These are phyloP conservation scores for Orchesella cincta DNA, from an alignment of 1,140 invertebrate species.

Conservation along the genomic window DNA sequence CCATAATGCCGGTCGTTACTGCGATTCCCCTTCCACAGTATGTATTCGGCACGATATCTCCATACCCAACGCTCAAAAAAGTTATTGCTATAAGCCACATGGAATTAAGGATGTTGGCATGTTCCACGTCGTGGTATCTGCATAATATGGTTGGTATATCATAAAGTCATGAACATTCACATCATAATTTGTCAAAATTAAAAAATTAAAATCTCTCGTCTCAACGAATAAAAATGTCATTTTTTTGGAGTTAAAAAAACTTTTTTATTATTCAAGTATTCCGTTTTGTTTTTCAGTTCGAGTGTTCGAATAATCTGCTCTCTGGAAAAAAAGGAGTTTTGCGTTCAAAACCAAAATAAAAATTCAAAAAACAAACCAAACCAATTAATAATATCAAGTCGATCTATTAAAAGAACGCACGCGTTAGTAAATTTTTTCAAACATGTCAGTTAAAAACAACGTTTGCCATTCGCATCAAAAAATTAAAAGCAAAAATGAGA, in stretches of 20 bases:
- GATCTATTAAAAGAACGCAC: background rate
- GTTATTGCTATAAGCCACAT: conserved; percentile 99
- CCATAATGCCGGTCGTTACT: conserved; percentile 98
- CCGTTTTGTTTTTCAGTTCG: background rate
- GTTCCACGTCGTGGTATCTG: conserved; percentile 84
- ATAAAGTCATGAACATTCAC: too few relatives aligned
- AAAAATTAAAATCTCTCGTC: background rate
- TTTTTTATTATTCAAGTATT: background rate
- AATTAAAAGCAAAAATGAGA: background rate
- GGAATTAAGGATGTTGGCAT: conserved; percentile 95
- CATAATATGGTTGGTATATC: too few relatives aligned
- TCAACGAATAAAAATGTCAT: background rate
- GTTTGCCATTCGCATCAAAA: background rate
- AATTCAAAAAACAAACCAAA: background rate
- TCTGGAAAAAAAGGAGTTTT: background rate
- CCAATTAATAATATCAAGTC: background rate
- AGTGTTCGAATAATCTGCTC: conserved; percentile 2
- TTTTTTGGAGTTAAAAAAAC: background rate
- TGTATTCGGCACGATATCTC: conserved; percentile 98
- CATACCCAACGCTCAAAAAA: conserved; percentile 93
- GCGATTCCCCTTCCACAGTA: conserved; percentile 98
- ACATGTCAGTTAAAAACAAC: too few relatives aligned
- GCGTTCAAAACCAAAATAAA: background rate
- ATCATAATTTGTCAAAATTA: background rate
- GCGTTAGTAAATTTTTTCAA: background rate